Conservation (phyloP, 2,888 invertebrate species). For the Ellobium chinense region DNA sequence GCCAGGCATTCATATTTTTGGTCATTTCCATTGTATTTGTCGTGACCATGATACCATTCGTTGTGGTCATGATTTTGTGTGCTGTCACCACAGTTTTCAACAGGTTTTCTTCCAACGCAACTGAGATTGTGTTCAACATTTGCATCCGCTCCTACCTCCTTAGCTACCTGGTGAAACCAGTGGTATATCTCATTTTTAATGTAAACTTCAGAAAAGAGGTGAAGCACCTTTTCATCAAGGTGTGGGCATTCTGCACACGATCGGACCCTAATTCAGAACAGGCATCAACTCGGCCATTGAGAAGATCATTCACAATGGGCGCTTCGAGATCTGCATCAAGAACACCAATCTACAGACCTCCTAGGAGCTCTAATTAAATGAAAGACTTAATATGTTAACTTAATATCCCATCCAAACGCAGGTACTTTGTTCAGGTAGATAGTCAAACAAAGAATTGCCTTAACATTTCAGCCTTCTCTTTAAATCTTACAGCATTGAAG, state of each 20-base stretch:
- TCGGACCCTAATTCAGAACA: background rate
- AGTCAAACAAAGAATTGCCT: background rate
- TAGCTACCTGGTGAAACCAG: conserved; percentile 65
- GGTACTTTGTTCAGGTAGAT: background rate
- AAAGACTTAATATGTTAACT: background rate
- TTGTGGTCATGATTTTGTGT: conserved; percentile 62
- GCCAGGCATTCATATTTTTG: conserved; percentile 67
- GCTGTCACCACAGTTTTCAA: conserved; percentile 59
- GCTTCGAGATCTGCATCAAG: conserved; percentile 32
- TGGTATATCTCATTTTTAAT: conserved; percentile 66
- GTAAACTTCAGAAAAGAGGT: conserved; percentile 57
- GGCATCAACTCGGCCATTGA: conserved; percentile 9
- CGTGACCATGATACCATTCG: conserved; percentile 63
- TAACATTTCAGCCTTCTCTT: background rate
- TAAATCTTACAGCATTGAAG: too few species aligned
- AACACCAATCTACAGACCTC: conserved; percentile 39
- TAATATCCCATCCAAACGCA: background rate
- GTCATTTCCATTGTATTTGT: conserved; percentile 64
- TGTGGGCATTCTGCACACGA: conserved; percentile 35
- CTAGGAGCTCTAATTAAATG: conserved; percentile 21
- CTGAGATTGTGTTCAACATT: conserved; percentile 64
- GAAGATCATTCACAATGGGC: conserved; percentile 16
- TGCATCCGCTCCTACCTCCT: conserved; percentile 67
- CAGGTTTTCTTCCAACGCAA: conserved; percentile 49
- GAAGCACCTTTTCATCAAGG: conserved; percentile 44